A percentile compares a stretch with the other conserved stretches of the same genome.
phyloP scores from a whole-genome alignment of 2,888 invertebrate species.

The Drosophila merina region DNA sequence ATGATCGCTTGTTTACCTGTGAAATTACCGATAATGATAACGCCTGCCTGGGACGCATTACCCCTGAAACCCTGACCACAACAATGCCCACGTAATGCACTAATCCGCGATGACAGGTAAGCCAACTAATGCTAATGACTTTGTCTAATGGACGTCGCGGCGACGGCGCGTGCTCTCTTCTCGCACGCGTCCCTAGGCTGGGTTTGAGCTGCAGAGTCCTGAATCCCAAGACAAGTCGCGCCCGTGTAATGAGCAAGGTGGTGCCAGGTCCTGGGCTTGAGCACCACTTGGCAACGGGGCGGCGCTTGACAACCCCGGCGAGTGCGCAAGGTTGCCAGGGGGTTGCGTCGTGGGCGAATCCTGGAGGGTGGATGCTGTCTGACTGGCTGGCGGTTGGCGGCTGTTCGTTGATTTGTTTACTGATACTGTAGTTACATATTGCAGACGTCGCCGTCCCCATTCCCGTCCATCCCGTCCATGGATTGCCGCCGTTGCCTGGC shows the following conservation, averaged over 20 bases:
- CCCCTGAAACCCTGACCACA: slow-evolving; percentile 56
- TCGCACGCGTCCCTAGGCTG: slow-evolving; percentile 21
- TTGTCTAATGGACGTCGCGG: slow-evolving; percentile 36
- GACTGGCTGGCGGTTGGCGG: slow-evolving; percentile 53
- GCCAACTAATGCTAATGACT: slow-evolving; percentile 66
- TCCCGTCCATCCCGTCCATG: background rate
- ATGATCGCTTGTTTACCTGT: slow-evolving; percentile 31
- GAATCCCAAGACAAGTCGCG: slow-evolving; percentile 3
- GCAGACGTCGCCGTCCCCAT: slow-evolving; percentile 50
- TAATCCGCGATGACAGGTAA: slow-evolving; percentile 72
- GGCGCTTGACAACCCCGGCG: slow-evolving; percentile 35
- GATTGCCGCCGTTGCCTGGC: slow-evolving; percentile 46
- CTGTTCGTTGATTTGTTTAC: slow-evolving; percentile 63
- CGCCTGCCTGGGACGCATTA: slow-evolving; percentile 43
- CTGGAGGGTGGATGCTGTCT: slow-evolving; percentile 67
- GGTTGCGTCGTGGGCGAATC: background rate
- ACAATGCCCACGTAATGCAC: slow-evolving; percentile 35
- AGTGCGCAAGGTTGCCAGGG: slow-evolving; percentile 37
- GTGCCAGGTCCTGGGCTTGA: slow-evolving; percentile 54
- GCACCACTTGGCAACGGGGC: slow-evolving; percentile 57
- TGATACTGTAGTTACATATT: slow-evolving; percentile 55
- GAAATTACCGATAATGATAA: slow-evolving; percentile 16
- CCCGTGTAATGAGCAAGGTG: slow-evolving; percentile 66
- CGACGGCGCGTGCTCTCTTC: slow-evolving; percentile 55
- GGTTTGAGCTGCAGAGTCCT: no score